These are phyloP conservation scores for Antennarius striatus DNA, from an alignment of 2,113 vertebrate species.

Conservation along the genomic window DNA sequence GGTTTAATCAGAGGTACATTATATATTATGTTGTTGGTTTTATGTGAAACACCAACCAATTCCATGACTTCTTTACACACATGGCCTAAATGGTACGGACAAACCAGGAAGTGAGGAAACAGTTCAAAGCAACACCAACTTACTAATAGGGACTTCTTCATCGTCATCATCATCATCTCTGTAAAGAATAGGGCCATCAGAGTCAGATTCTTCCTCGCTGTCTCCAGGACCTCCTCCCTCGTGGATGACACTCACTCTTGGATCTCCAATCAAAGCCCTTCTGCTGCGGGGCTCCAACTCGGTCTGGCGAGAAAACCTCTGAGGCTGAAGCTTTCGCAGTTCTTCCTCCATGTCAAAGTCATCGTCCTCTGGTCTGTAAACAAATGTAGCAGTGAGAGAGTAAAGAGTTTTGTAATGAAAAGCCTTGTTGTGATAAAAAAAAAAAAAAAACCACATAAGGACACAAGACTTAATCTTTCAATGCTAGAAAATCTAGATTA, in stretches of 20 bases:
- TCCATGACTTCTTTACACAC: neutral
- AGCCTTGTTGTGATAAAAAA: too few species aligned
- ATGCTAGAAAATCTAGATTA: neutral
- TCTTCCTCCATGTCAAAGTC: conserved; percentile 91
- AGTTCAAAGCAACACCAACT: conserved; percentile 2
- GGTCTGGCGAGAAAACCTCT: neutral
- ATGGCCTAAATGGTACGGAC: neutral
- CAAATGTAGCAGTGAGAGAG: neutral
- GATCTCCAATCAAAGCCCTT: conserved; percentile 77
- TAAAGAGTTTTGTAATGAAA: too few species aligned
- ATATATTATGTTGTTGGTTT: neutral
- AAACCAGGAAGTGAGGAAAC: neutral
- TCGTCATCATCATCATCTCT: conserved; percentile 80
- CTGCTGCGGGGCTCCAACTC: conserved; percentile 75
- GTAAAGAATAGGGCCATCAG: conserved; percentile 90
- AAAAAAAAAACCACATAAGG: too few species aligned
- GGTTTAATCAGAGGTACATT: neutral
- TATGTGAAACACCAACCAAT: conserved; percentile 1
- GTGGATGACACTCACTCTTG: conserved; percentile 80
- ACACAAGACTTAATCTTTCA: too few species aligned
- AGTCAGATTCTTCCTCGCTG: conserved; percentile 85
- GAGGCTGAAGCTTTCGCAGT: conserved; percentile 68
- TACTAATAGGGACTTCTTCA: conserved; percentile 78
- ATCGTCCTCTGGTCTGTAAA: conserved; percentile 88
- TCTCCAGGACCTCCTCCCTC: conserved; percentile 71